Percentiles rank a stretch among this genome's conserved stretches.
These are phyloP conservation scores for Pterobdella sp. DNA, from an alignment of 2,888 invertebrate species.

Conservation along the genomic window DNA sequence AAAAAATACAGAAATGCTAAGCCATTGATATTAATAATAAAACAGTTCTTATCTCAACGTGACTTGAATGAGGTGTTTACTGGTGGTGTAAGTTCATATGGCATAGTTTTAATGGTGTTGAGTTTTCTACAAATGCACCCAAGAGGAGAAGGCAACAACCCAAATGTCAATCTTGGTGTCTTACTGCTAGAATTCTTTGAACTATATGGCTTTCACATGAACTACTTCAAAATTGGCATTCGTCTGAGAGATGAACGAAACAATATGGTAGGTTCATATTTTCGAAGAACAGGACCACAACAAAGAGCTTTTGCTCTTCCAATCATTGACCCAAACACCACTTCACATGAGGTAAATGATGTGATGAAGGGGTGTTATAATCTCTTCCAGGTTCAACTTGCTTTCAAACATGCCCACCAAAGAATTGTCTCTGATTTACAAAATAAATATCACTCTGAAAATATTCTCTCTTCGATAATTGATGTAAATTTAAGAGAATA, in stretches of 20 bases:
- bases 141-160: conserved; percentile 27
- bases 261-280: conserved; percentile 9
- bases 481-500: neutral
- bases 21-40: conserved; percentile 89
- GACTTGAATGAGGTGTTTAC: conserved; percentile 99
- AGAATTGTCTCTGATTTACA: conserved; percentile 14
- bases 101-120: conserved; percentile 93
- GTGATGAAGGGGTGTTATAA: conserved; percentile 28
- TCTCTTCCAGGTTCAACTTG: conserved; percentile 20
- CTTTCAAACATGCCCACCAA: conserved; percentile 28
- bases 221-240: conserved; percentile 83
- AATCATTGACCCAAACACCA: conserved; percentile 26
- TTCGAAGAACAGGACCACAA: neutral
- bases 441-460: neutral
- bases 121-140: conserved; percentile 69
- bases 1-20: conserved; percentile 65
- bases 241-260: conserved; percentile 16
- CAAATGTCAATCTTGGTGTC: conserved; percentile 71
- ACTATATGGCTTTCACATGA: conserved; percentile 86
- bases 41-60: conserved; percentile 93
- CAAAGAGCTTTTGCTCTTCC: conserved; percentile 3
- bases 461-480: conserved; percentile 10
- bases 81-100: conserved; percentile 97
- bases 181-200: conserved; percentile 93
- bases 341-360: conserved; percentile 25